A percentile compares a stretch with the other conserved stretches of the same genome.
phyloP scores from a whole-genome alignment of 2,888 invertebrate species.

The Diploptera punctata region DNA sequence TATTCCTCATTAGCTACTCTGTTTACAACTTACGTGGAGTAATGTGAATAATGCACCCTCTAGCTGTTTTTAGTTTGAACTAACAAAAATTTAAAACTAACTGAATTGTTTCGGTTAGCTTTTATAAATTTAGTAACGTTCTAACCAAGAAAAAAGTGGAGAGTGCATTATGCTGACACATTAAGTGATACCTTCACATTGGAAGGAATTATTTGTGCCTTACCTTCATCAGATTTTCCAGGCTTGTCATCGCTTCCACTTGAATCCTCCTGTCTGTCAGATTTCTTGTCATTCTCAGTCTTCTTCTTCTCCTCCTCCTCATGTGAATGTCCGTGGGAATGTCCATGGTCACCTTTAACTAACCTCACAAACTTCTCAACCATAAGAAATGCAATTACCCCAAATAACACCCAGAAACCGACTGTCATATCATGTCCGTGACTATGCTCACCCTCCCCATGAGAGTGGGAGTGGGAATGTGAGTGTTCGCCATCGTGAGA shows the following conservation, averaged over 20 bases:
- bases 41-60: too few relatives aligned
- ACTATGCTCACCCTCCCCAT: constrained; percentile 53
- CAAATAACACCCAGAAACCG: constrained; percentile 93
- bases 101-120: too few relatives aligned
- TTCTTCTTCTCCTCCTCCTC: constrained; percentile 22
- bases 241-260: too few relatives aligned
- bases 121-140: too few relatives aligned
- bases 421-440: constrained; percentile 85
- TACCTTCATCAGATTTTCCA: too few relatives aligned
- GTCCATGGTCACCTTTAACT: constrained; percentile 82
- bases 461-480: constrained; percentile 63
- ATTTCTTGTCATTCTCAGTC: constrained; percentile 45
- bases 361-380: constrained; percentile 93
- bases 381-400: constrained; percentile 89
- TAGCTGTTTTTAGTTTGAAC: too few relatives aligned
- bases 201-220: not conserved
- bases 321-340: constrained; percentile 63
- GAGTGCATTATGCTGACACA: too few relatives aligned
- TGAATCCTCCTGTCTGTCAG: constrained; percentile 49
- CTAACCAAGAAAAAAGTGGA: too few relatives aligned
- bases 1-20: too few relatives aligned
- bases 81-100: too few relatives aligned
- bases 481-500: constrained; percentile 52
- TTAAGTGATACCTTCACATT: not conserved
- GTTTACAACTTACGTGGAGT: too few relatives aligned